These are phyloP conservation scores for Procambarus clarkii DNA, from an alignment of 1,140 invertebrate genomes.

Conservation along the genomic window DNA sequence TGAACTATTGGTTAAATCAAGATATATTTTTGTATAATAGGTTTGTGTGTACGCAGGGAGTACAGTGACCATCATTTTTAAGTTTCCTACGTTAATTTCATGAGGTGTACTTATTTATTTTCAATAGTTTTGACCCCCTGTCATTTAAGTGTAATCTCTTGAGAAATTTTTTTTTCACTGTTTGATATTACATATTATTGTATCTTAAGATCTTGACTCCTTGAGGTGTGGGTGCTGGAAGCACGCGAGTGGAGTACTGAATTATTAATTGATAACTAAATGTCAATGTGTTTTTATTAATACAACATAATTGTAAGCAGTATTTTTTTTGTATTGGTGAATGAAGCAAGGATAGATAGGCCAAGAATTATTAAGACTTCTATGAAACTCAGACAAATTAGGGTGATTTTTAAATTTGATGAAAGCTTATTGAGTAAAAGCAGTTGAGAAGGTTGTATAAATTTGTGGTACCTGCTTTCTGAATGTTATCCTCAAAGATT, in stretches of 20 bases:
- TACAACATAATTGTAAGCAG: no score
- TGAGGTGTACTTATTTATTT: conserved; percentile 24
- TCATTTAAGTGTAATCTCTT: not conserved
- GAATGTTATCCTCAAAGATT: no score
- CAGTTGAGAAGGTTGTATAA: no score
- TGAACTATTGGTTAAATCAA: not conserved
- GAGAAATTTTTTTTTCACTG: not conserved
- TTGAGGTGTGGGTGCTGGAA: not conserved
- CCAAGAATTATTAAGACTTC: no score
- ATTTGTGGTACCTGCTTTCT: no score
- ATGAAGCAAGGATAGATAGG: no score
- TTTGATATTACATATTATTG: not conserved
- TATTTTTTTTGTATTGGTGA: no score
- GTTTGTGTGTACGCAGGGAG: conserved; percentile 11
- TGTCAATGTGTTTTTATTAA: no score
- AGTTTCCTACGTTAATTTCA: not conserved
- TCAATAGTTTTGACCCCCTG: not conserved
- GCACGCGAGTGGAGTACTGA: not conserved
- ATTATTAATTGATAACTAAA: no score
- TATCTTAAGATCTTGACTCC: not conserved
- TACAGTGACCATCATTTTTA: not conserved
- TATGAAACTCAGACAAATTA: no score
- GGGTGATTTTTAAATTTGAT: no score
- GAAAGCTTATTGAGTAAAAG: no score
- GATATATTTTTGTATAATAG: conserved; percentile 48